Base-by-base conservation (phyloP, 2,113 vertebrate species). In the Grallaria varia region DNA sequence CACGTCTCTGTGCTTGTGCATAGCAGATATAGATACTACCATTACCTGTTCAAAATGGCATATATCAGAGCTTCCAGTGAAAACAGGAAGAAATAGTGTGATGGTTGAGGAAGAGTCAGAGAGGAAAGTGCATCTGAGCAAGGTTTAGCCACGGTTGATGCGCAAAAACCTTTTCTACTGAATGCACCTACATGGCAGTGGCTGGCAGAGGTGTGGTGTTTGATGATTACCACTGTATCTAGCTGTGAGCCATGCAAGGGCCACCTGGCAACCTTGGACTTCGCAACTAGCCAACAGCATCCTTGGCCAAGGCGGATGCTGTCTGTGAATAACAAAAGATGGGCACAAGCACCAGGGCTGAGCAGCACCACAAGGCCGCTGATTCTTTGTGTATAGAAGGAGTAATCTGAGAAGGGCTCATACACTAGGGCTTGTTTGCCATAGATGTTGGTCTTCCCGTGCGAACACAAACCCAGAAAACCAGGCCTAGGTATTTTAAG, bases 141-240 rank as follows among this genome's bases (percentile, higher is more conserved):
- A 14, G 5, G 67, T 52, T 52, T 35, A 82, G 27, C 23, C 8
- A 1, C 6, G 18, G 64, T 15, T 69, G 40, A 59, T 1, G 5
- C 42, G 49, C 27, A 88, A n/a, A 69, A 66, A 12, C 20, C 14
- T 45, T 39, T 33, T 22, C 40, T 49, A 56, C n/a, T 44, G 28
- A 33, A 28, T 1, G 6, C 60, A 28, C 1, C 0, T 13, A 1
- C 0, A 1, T 10, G 40, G 35, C 23, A 50, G n/a, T 9, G 14
- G 28, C 56, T 72, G 42, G 28, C 39, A 66, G 4, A 52, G 47
- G 16, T 6, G 18, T 4, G 3, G 21, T 28, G 27, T 40, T 60
- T 9, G 0, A 3, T 17, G 73, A n/a, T 24, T 76, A 58, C 14
- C 33, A 3, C 14, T n/a, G 12, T 5, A 5, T 1, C 27, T 30